Percentiles rank a stretch among this genome's conserved stretches.
These are phyloP conservation scores for Rhopalosiphum nymphaeae DNA, from an alignment of 2,888 invertebrate species.

Conservation along the genomic window DNA sequence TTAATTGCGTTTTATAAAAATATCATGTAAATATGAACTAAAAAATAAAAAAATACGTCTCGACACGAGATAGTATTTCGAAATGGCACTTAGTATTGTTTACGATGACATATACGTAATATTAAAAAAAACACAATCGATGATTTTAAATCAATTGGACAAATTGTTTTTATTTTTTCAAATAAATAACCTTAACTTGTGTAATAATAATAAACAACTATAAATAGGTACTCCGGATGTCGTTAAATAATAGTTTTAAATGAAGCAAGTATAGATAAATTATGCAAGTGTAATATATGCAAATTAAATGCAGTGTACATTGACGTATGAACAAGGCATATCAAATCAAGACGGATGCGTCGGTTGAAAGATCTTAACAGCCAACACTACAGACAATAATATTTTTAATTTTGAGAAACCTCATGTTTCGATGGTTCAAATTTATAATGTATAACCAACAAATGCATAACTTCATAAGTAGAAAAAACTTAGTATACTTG, in stretches of 20 bases:
- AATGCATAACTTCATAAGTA: background rate
- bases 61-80: background rate
- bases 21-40: background rate
- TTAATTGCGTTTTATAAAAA: constrained; percentile 32
- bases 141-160: background rate
- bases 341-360: background rate
- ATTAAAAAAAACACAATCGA: background rate
- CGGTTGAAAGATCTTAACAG: background rate
- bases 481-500: background rate
- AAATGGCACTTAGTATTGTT: background rate
- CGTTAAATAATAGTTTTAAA: constrained; percentile 22
- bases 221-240: background rate
- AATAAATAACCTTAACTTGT: background rate
- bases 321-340: background rate
- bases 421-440: background rate
- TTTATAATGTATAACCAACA: background rate
- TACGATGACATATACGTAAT: background rate
- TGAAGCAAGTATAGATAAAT: background rate
- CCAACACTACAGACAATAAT: background rate
- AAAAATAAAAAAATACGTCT: background rate
- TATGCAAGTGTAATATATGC: constrained; percentile 3
- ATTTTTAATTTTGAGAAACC: background rate
- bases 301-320: background rate
- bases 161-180: background rate
- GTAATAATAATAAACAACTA: background rate